These are phyloP conservation scores for Crossaster papposus DNA, from an alignment of 53 echinoderm and acorn worm species.

Conservation along the genomic window DNA sequence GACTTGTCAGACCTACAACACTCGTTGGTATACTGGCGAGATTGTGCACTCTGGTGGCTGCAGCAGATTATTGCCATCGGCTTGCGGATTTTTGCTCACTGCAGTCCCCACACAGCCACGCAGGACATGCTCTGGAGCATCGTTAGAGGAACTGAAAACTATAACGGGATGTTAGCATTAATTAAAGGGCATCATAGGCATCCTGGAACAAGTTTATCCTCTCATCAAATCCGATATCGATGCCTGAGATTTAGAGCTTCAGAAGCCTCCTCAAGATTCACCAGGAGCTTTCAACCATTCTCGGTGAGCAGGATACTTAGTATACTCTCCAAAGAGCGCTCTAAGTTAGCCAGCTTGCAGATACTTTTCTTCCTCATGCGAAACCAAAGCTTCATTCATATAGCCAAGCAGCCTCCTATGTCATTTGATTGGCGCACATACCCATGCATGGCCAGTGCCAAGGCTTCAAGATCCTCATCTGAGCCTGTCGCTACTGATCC, in stretches of 20 bases:
- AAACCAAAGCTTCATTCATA: conserved; percentile 67
- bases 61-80: conserved; percentile 84
- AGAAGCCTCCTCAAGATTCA: conserved; percentile 37
- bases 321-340: conserved; percentile 80
- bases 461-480: neutral
- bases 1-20: conserved; percentile 75
- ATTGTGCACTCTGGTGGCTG: conserved; percentile 90
- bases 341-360: conserved; percentile 79
- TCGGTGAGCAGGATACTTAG: conserved; percentile 68
- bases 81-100: conserved; percentile 85
- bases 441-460: conserved; percentile 29
- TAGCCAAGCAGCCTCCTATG: conserved; percentile 39
- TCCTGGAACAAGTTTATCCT: neutral
- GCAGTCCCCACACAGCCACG: conserved; percentile 74
- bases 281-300: conserved; percentile 40
- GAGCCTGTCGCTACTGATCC: neutral
- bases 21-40: conserved; percentile 73
- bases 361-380: conserved; percentile 84
- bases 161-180: conserved; percentile 74
- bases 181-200: conserved; percentile 16
- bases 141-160: conserved; percentile 89
- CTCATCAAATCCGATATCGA: neutral
- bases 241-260: conserved; percentile 10
- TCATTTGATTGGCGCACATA: conserved; percentile 78
- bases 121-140: conserved; percentile 92